phyloP scores from a whole-genome alignment of 2,797 vertebrate genomes.

The Hippopotamyrus pictus region DNA sequence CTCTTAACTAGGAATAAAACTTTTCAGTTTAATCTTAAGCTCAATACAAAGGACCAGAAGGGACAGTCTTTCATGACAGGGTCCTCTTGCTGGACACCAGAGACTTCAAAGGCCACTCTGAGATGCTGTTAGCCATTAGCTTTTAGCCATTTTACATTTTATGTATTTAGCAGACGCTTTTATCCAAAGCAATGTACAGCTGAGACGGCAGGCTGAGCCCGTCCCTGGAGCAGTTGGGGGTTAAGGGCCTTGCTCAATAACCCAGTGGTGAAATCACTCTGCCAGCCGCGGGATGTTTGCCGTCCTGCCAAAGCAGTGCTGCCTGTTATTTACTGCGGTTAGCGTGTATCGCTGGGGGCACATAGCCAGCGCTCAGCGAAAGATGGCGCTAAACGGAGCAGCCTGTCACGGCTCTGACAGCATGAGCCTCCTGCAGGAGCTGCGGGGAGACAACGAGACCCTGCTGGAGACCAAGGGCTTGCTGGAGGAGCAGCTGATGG shows the following conservation, averaged over 20 bases:
- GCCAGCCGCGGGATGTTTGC: background rate
- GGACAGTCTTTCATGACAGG: background rate
- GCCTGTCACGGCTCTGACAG: background rate
- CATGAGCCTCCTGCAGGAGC: conserved; percentile 62
- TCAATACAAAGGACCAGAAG: background rate
- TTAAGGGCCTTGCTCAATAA: background rate
- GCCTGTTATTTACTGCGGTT: background rate
- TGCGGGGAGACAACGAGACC: conserved; percentile 90
- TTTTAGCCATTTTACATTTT: background rate
- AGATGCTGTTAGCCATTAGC: background rate
- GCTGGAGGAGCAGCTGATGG: conserved; percentile 83
- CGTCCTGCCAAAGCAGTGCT: background rate
- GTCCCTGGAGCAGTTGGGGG: background rate
- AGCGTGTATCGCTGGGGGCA: background rate
- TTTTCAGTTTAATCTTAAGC: background rate
- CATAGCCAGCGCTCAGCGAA: background rate
- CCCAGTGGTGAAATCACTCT: background rate
- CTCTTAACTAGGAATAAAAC: background rate
- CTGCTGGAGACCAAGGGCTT: conserved; percentile 89
- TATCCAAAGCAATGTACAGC: background rate
- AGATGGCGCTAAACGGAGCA: background rate
- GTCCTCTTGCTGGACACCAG: background rate
- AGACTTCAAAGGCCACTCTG: background rate
- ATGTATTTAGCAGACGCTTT: background rate
- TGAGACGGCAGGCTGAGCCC: background rate